These are phyloP conservation scores for Nasonia giraulti DNA, from an alignment of 1,140 invertebrate species.

Conservation along the genomic window DNA sequence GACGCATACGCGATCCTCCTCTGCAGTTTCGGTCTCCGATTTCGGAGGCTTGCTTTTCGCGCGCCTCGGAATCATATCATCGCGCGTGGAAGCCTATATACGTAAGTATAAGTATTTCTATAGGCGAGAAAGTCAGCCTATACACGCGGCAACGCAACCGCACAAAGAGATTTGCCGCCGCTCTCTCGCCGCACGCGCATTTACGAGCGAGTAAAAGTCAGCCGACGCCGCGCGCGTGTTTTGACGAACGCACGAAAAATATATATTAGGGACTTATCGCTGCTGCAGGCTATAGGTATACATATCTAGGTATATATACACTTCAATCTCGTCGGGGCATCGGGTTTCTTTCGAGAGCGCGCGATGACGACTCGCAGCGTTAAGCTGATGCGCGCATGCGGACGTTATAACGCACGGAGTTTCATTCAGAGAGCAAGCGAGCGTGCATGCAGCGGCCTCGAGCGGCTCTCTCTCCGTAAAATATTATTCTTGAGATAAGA, in stretches of 20 bases:
- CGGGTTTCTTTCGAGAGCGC: not conserved
- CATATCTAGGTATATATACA: too few relatives aligned
- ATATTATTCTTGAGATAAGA: too few relatives aligned
- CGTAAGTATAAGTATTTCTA: not conserved
- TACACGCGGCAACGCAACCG: not conserved
- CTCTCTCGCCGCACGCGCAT: not conserved
- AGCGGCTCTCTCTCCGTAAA: too few relatives aligned
- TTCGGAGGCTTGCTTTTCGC: not conserved
- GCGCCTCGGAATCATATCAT: not conserved
- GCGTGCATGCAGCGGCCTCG: too few relatives aligned
- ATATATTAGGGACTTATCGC: not conserved
- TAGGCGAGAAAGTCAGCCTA: not conserved
- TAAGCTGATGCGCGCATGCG: too few relatives aligned
- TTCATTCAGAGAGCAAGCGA: too few relatives aligned
- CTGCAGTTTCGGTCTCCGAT: not conserved
- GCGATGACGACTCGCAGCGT: too few relatives aligned
- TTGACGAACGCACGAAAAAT: slow-evolving; percentile 5
- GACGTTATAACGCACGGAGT: too few relatives aligned
- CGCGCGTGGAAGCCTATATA: not conserved
- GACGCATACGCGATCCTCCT: not conserved
- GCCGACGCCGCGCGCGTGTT: not conserved
- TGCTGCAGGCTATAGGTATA: not conserved
- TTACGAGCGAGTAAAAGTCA: slow-evolving; percentile 21
- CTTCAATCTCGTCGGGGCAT: not conserved
- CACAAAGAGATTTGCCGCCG: not conserved